Base-by-base conservation (phyloP, 2,797 vertebrate species). In the Sebastes itinus region DNA sequence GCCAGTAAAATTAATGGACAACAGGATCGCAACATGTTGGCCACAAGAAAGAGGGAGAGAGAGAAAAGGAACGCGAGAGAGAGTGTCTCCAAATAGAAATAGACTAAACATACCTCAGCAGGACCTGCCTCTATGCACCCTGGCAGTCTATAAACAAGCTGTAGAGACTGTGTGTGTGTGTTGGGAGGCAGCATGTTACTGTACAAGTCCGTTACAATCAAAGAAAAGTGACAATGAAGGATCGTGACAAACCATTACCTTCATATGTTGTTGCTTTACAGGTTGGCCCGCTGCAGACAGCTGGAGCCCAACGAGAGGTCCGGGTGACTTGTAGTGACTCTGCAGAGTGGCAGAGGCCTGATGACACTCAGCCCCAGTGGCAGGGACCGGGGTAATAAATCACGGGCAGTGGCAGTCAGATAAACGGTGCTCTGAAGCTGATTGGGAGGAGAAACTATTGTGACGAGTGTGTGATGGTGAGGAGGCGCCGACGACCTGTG, bases 281-380 rank as follows among this genome's bases (percentile, higher is more conserved):
- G 87, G 83, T 79, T 64, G 61, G 82, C n/a, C 33, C 1, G 2
- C 56, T 33, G 61, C 76, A 84, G 86, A 88, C 87, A 90, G 88
- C 72, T 4, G 42, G 55, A 84, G 80, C 49, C 73, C 81, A 55
- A 80, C 62, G 23, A 25, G 94, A 93, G 97, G 94, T 95, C 89
- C 91, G 71, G 93, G 83, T 94, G 95, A 94, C 42, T 75, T 92
- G 87, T 93, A 78, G 91, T 85, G 94, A 95, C 95, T 96, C 96
- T 94, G 74, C 83, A 75, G 92, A 87, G 85, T 80, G 86, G 80
- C 92, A 89, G 90, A 83, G 90, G 70, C 87, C 83, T 32, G 83
- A 96, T 97, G 97, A 96, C 96, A 95, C 93, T 85, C 93, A 95
- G 96, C 94, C 92, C 75, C 20, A 80, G 78, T 89, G 87, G 83